phyloP scores from a whole-genome alignment of 2,888 invertebrate genomes.

The Chrysotoxum bicinctum region DNA sequence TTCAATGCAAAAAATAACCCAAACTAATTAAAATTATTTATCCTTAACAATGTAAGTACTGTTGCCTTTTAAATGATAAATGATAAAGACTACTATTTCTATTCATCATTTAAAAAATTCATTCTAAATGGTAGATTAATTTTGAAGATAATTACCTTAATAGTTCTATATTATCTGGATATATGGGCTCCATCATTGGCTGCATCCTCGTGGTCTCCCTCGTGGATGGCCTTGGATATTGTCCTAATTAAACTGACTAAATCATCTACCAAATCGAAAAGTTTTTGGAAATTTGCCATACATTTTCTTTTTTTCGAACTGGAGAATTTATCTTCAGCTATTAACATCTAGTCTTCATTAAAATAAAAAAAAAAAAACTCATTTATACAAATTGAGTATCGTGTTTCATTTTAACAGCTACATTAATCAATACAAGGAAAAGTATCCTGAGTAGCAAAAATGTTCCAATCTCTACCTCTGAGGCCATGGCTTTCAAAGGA shows the following conservation, averaged over 20 bases:
- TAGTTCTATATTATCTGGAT: not conserved
- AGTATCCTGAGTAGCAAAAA: not conserved
- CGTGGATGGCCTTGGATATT: not conserved
- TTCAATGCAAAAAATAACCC: too few relatives aligned
- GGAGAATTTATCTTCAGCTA: not conserved
- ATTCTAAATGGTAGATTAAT: not conserved
- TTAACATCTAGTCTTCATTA: not conserved
- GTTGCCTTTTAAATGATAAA: too few relatives aligned
- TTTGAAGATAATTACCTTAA: not conserved
- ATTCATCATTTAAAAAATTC: not conserved
- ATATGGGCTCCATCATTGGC: not conserved
- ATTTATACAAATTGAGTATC: constrained; percentile 7
- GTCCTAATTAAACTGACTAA: not conserved
- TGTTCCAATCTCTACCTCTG: not conserved
- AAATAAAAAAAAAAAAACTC: not conserved
- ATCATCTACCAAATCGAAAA: not conserved
- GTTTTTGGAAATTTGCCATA: not conserved
- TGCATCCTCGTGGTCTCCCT: not conserved
- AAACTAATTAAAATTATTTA: too few relatives aligned
- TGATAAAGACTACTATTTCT: not conserved
- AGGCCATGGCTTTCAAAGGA: not conserved
- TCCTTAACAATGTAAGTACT: too few relatives aligned
- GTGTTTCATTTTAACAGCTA: constrained; percentile 17
- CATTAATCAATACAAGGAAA: not conserved
- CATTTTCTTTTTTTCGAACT: not conserved